A percentile compares a stretch with the other conserved stretches of the same genome.
Conservation (phyloP, 2,113 vertebrate genomes). For the Cichladusa arquata region DNA sequence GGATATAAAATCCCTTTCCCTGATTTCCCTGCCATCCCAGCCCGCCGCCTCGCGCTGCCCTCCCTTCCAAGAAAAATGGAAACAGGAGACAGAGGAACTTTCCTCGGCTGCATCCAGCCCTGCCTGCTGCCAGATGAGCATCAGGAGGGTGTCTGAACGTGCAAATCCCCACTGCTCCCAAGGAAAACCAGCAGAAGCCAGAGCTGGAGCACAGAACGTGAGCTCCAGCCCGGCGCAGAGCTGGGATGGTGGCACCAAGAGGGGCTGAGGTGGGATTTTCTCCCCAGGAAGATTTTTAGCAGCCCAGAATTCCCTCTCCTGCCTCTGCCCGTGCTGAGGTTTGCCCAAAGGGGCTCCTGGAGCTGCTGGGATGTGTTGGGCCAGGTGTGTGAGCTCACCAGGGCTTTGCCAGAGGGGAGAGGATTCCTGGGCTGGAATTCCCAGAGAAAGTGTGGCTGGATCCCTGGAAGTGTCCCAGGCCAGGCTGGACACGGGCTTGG, state of each 20-base stretch:
- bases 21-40: not conserved
- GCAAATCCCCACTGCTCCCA: not conserved
- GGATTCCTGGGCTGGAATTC: not conserved
- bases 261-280: not conserved
- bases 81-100: constrained; percentile 57
- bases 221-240: not conserved
- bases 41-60: not conserved
- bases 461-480: not conserved
- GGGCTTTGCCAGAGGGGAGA: not conserved
- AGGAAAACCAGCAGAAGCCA: not conserved
- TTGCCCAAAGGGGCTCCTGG: not conserved
- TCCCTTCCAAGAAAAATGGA: constrained; percentile 66
- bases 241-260: rapidly evolving
- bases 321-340: rapidly evolving
- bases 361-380: rapidly evolving
- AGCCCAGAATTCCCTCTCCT: not conserved
- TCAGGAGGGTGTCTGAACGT: constrained; percentile 1
- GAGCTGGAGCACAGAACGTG: not conserved
- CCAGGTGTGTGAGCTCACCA: rapidly evolving
- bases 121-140: constrained; percentile 39
- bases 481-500: too few relatives aligned
- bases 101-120: constrained; percentile 39
- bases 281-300: not conserved
- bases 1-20: not conserved
- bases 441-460: not conserved